Base-by-base conservation (phyloP, 2,888 invertebrate species). In the Epinotia demarniana region DNA sequence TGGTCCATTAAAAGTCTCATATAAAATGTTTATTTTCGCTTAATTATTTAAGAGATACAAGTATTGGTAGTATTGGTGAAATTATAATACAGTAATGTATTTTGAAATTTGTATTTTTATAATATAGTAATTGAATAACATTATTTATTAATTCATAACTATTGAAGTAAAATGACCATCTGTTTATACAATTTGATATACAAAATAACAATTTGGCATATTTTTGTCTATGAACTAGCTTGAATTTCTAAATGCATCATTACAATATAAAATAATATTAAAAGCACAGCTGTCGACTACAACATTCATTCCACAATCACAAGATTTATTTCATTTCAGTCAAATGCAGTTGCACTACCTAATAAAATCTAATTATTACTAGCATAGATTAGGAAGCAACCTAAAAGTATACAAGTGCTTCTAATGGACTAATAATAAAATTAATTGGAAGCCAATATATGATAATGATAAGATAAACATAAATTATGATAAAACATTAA, bases 1-100 rank as follows among this genome's bases (percentile, higher is more conserved):
- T 87, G 87, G 81, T 76, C 81, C 72, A 84, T 83, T 88, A 81
- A 90, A 93, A 92, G 92, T 93, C 92, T 93, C 93, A 93, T 94
- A 93, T 92, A 94, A 94, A 93, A 94, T 92, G 93, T 93, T 94
- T 93, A 93, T 92, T 93, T 91, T 88, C 86, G 88, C 92, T 92
- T 93, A 91, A 88, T 89, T 90, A 91, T 84, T 87, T 88, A 88
- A 88, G 53, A 89, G 88, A 92, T 92, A 93, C 91, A 91, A 85
- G 86, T 89, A 89, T 86, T 87, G 88, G 91, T 90, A 90, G 88
- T 89, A 89, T 89, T 75, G 63, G 19, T 68, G 68, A 72, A 68
- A 74, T 64, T 57, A 77, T 60, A 77, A 72, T 75, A 77, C 55
- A 73, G 75, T 62, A 64, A 78, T 75, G 78, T 73, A 75, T 77